Base-by-base conservation (phyloP, 2,888 invertebrate genomes). In the Hypsopygia costalis region DNA sequence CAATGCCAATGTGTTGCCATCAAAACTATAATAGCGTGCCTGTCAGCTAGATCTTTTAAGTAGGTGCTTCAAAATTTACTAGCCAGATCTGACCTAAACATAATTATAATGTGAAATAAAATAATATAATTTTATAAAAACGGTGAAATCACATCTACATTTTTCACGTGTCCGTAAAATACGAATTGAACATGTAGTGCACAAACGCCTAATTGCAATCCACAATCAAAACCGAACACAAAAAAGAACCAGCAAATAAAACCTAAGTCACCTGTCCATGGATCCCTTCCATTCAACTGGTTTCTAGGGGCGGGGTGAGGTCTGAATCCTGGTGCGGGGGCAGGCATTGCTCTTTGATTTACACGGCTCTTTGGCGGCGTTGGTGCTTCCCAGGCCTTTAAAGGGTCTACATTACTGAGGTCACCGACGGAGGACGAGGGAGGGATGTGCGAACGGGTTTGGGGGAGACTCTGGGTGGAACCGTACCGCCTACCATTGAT, bases 401-500 rank as follows among this genome's bases (percentile, higher is more conserved):
- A 63, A 11, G 85, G 85, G 63, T 88, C 86, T 22, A 65, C 38
- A 49, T 69, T 68, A 51, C 57, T 56, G 42, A 85, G 75, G 73
- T 83, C 83, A 55, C 78, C 83, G 63, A 80, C 80, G 48, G 81
- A 86, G 56, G 83, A 69, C 36, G 74, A 72, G 41, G 72, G 72
- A 58, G 77, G 75, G 58, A 77, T 58, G 62, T 70, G 70, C 55
- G 68, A 73, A 49, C 66, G 67, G 58, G 73, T 72, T 31, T 75
- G 74, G 74, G 85, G 72, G 40, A 88, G 81, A 74, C 80, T 83
- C 57, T 79, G 81, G 52, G 82, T 74, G 80, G 88, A 88, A 75
- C 88, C 87, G 81, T 82, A 89, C 76, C 80, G 81, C 91, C 91
- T 91, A 91, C 91, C 91, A 77, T 91, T 87, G 83, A 89, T 92